Evolutionary conservation across 2,797 vertebrate genomes (phyloP).

Genomic region (Neoniphon sammara): DNA sequence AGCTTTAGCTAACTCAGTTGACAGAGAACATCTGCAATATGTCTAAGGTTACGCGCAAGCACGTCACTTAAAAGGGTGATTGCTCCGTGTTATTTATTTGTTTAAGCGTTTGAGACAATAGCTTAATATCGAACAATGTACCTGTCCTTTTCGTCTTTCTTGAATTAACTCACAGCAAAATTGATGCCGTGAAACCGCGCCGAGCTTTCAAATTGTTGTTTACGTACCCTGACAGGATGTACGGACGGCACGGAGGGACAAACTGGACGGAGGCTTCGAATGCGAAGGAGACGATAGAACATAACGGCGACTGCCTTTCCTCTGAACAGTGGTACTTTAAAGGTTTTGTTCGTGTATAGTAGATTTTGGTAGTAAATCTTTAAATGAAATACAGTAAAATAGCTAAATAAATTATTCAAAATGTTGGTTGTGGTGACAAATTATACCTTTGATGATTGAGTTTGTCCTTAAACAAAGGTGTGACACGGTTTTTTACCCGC

Average conservation of each 20-base stretch:
- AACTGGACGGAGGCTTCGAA: neutral
- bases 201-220: conserved; percentile 62
- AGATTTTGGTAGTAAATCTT: no score
- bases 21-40: no score
- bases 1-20: neutral
- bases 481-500: conserved; percentile 38
- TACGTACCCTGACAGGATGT: neutral
- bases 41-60: no score
- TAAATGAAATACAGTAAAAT: no score
- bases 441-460: no score
- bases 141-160: neutral
- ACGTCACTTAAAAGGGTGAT: no score
- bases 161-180: neutral
- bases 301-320: no score
- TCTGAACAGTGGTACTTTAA: no score
- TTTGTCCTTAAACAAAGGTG: neutral
- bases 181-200: conserved; percentile 47
- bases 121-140: neutral
- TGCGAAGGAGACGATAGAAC: no score
- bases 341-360: no score
- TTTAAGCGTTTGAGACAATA: neutral
- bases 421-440: no score
- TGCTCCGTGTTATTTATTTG: neutral
- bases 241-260: conserved; percentile 57
- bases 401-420: no score